Evolutionary conservation across 2,797 vertebrate species (phyloP).

Genomic region (Danio aesculapii): DNA sequence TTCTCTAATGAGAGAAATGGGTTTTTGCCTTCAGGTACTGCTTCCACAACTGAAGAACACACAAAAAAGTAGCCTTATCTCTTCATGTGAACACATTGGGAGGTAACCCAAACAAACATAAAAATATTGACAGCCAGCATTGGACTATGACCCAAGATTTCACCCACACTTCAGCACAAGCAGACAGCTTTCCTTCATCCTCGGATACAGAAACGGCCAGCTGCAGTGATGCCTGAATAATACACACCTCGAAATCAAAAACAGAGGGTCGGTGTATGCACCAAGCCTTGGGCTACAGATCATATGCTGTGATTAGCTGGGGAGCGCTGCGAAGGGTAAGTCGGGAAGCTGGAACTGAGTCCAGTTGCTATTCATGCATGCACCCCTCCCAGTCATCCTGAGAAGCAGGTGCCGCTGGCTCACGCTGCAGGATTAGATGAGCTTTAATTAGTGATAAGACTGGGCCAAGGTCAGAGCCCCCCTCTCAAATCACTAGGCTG

Average conservation of each 20-base stretch:
- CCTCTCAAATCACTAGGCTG: conserved; percentile 44
- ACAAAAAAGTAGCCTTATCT: neutral
- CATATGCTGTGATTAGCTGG: conserved; percentile 24
- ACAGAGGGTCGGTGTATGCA: neutral
- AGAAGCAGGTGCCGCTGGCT: conserved; percentile 22
- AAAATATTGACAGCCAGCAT: neutral
- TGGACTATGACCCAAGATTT: neutral
- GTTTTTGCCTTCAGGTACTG: neutral
- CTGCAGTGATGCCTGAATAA: conserved; percentile 15
- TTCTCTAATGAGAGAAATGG: too few species aligned
- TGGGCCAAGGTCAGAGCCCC: conserved; percentile 34
- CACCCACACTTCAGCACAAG: neutral
- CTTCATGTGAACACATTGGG: neutral
- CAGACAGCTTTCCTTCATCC: conserved; percentile 1
- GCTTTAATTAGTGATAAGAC: conserved; percentile 55
- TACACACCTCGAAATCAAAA: conserved; percentile 17
- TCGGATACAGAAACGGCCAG: conserved; percentile 11
- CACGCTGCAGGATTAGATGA: conserved; percentile 25
- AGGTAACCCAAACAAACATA: neutral
- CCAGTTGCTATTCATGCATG: conserved; percentile 31
- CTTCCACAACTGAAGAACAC: neutral
- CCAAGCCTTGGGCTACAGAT: conserved; percentile 24
- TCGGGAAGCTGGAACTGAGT: conserved; percentile 35
- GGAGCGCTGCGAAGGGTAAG: neutral
- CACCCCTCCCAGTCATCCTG: conserved; percentile 12